These are phyloP conservation scores for Stichopus chloronotus DNA, from an alignment of 35 echinoderm and acorn worm species.

Conservation along the genomic window DNA sequence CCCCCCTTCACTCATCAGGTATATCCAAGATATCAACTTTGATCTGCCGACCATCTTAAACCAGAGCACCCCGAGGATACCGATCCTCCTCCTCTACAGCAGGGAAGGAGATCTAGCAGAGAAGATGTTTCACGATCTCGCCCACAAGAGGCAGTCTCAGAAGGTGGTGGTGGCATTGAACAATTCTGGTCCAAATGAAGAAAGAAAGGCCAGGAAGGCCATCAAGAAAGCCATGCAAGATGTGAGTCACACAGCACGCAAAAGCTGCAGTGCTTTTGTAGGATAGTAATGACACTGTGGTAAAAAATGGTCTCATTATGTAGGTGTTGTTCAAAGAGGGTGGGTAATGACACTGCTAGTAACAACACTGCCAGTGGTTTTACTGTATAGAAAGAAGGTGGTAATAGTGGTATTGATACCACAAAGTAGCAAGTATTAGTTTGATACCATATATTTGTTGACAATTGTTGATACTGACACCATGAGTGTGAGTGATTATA, in stretches of 20 bases:
- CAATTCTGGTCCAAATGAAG: conserved; percentile 79
- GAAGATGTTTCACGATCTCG: conserved; percentile 84
- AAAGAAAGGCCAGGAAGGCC: conserved; percentile 69
- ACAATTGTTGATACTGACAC: not conserved
- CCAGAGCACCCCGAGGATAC: conserved; percentile 76
- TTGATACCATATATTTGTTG: too few relatives aligned
- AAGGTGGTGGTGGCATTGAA: conserved; percentile 63
- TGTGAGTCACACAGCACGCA: conserved; percentile 44
- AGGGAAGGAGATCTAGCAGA: conserved; percentile 83
- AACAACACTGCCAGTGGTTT: not conserved
- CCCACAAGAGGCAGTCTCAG: conserved; percentile 80
- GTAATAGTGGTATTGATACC: not conserved
- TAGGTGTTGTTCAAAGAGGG: not conserved
- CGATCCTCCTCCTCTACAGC: conserved; percentile 87
- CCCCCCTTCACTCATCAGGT: conserved; percentile 28
- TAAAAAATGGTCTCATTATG: not conserved
- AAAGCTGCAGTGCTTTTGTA: not conserved
- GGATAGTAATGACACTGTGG: not conserved
- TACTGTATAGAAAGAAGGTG: not conserved
- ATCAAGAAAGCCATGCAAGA: conserved; percentile 93
- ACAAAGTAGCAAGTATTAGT: too few relatives aligned
- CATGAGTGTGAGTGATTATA: not conserved
- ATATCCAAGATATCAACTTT: conserved; percentile 71
- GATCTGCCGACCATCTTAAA: conserved; percentile 65
- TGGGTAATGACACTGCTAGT: not conserved